These are phyloP conservation scores for Emmelina monodactyla DNA, from an alignment of 2,888 invertebrate genomes.

Conservation along the genomic window DNA sequence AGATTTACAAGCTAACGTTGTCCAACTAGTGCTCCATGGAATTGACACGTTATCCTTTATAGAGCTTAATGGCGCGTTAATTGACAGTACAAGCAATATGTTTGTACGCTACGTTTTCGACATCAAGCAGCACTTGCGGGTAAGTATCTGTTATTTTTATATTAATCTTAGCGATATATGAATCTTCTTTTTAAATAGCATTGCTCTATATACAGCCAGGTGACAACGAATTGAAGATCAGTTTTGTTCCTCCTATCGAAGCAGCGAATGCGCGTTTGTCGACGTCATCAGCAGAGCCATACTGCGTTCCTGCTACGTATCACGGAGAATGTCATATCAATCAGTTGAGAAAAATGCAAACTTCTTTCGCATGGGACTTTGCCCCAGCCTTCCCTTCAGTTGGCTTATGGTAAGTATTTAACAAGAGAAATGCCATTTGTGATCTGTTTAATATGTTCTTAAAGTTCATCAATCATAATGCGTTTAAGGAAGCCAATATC, in stretches of 20 bases:
- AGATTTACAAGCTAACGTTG: constrained; percentile 24
- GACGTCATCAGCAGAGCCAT: constrained; percentile 70
- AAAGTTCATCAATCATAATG: too few species aligned
- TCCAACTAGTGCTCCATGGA: constrained; percentile 78
- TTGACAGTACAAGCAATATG: constrained; percentile 83
- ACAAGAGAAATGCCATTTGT: too few species aligned
- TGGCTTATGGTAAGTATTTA: constrained; percentile 92
- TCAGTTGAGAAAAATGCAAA: constrained; percentile 91
- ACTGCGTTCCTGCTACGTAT: constrained; percentile 76
- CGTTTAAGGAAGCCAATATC: constrained; percentile 75
- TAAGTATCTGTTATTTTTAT: too few species aligned
- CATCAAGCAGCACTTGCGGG: constrained; percentile 45
- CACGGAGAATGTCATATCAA: constrained; percentile 94
- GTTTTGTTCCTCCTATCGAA: constrained; percentile 71
- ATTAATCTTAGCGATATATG: too few species aligned
- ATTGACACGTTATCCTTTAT: constrained; percentile 86
- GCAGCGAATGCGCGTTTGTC: constrained; percentile 57
- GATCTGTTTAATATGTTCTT: too few species aligned
- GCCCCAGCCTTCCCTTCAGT: constrained; percentile 93
- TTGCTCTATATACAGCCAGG: too few species aligned
- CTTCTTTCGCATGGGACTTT: constrained; percentile 97
- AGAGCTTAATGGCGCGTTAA: constrained; percentile 71
- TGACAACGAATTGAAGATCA: constrained; percentile 68
- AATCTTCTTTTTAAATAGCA: too few species aligned
- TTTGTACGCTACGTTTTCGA: constrained; percentile 80